Conservation (phyloP, 1,140 invertebrate species). For the Pseudomyrmex cubaensis region DNA sequence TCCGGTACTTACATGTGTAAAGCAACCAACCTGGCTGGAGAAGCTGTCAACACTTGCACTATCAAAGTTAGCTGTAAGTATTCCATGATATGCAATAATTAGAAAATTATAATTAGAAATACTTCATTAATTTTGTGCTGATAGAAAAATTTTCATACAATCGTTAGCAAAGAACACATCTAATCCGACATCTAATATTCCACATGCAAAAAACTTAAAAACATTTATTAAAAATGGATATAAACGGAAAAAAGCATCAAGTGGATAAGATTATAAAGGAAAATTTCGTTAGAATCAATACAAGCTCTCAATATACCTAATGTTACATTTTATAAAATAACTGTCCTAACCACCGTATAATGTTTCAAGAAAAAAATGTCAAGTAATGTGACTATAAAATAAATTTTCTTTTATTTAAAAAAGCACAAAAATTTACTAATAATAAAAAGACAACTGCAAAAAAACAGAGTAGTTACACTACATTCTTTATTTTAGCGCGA, state of each 20-base stretch:
- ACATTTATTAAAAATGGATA: not conserved
- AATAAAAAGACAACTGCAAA: not conserved
- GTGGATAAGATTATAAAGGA: constrained; percentile 17
- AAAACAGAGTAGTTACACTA: not conserved
- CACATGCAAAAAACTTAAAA: not conserved
- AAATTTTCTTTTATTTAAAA: constrained; percentile 1
- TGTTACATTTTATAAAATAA: not conserved
- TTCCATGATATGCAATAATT: not conserved
- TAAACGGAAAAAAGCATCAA: not conserved
- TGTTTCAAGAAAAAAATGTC: not conserved
- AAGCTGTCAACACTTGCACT: constrained; percentile 96
- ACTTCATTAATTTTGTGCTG: not conserved
- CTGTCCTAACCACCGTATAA: not conserved
- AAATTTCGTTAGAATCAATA: not conserved
- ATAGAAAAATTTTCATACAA: not conserved
- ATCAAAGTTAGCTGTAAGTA: constrained; percentile 91
- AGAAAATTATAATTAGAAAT: too few species aligned
- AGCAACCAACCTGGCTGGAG: constrained; percentile 95
- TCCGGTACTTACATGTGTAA: constrained; percentile 97
- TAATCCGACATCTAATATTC: constrained; percentile 21
- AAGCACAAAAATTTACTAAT: not conserved
- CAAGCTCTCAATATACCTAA: not conserved
- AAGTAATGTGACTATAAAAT: not conserved
- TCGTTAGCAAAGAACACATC: constrained; percentile 39
- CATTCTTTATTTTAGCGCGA: constrained; percentile 86